Evolutionary conservation across 37 sponge, comb jelly and placozoan genomes (phyloP), one percentile per base, ranked within the genome.

Genomic region (Beroe ovata): DNA sequence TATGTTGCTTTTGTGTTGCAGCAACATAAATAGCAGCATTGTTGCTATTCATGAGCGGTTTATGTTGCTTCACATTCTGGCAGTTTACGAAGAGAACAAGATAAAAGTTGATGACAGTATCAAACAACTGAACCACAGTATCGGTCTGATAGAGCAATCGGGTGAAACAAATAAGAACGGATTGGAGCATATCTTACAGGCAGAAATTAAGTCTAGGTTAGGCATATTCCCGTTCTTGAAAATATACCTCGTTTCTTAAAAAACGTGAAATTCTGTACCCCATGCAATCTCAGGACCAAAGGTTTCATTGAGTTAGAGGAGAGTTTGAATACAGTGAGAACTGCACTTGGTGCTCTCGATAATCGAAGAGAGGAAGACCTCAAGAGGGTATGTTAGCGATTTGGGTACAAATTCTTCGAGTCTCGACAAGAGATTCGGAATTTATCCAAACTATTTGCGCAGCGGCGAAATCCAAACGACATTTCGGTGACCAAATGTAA

Each of bases 81-180:
- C 28, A 77, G 84, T 77, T 21, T 77, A 77, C 47, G 84, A 77
- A 41, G 84, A 77, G 23, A 77, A 77, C 47, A 38, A 77, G 38
- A 35, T 25, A 40, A 77, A 77, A 25, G 54, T 77, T 14, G 54
- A 77, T 36, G 42, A 30, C 26, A 77, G 84, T 25, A 77, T 77
- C 21, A 77, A 77, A 20, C 84, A 77, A 41, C 84, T 77, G 25
- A 32, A 77, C 54, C 26, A 39, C 26, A 77, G 84, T 77, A 77
- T 77, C 28, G 38, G 38, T 6, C 41, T 77, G 3, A 77, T 77
- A 3, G 84, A 77, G 28, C 42, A 77, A 35, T 42, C 54, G n/a
- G 84, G 42, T n/a, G 54, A 77, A 2, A 36, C 84, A 3, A 77
- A 30, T 11, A 77, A 77, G 28, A 30, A 77, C 28, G 54, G 84